phyloP scores from a whole-genome alignment of 1,140 invertebrate genomes.

The Tetramorium simillimum region DNA sequence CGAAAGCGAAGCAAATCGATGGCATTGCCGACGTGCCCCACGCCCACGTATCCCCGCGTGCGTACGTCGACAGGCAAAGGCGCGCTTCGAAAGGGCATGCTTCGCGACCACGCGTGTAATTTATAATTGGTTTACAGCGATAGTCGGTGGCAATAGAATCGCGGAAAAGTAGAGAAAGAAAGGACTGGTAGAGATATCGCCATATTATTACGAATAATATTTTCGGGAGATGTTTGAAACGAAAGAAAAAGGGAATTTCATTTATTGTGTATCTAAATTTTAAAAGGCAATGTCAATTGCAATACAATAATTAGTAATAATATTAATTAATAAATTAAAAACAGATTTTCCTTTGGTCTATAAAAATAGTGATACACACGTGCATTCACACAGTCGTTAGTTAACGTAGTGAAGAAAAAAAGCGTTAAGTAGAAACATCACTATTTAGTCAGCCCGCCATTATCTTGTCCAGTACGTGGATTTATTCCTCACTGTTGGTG shows the following conservation, averaged over 20 bases:
- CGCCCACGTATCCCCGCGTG: constrained; percentile 47
- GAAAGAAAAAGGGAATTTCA: background rate
- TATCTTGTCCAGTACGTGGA: background rate
- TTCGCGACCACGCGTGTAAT: constrained; percentile 36
- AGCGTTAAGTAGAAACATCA: constrained; percentile 54
- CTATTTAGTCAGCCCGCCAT: constrained; percentile 41
- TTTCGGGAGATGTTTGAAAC: background rate
- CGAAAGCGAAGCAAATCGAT: constrained; percentile 57
- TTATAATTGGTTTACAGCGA: constrained; percentile 60
- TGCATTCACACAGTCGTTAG: background rate
- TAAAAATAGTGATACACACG: background rate
- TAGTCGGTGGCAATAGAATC: background rate
- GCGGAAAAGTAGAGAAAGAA: constrained; percentile 23
- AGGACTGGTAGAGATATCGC: background rate
- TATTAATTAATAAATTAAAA: background rate
- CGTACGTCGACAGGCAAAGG: constrained; percentile 39
- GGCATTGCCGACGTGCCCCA: constrained; percentile 50
- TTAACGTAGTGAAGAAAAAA: background rate
- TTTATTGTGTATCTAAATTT: background rate
- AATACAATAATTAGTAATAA: background rate
- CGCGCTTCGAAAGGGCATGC: background rate
- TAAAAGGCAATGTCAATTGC: background rate
- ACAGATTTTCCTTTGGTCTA: background rate
- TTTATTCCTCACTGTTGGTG: background rate
- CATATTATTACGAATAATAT: background rate